Evolutionary conservation across 2,888 invertebrate species (phyloP), one percentile per base, ranked within the genome.

Genomic region (Phoenoteleia sp.): DNA sequence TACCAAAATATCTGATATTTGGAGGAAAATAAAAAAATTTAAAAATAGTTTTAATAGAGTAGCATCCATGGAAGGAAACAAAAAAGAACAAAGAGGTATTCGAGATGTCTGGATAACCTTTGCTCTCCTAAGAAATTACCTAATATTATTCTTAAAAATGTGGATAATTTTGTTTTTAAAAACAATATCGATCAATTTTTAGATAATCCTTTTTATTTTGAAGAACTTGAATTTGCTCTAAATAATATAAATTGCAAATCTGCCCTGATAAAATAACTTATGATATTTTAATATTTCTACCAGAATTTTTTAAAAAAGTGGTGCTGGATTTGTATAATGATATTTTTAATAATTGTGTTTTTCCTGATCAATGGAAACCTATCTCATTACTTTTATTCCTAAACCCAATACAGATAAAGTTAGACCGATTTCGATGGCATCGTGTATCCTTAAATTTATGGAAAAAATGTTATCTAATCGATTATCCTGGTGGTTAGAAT

Each of bases 341-440:
- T 23, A 64, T 80, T 47, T 58, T 75, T 25, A 11, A 29, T 19
- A n/a, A 3, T 3, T 17, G 21, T 11, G 11, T 15, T 3, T 81
- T 81, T 21, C 84, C 87, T 3, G 49, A 66, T 7, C 52, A 72
- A 13, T 87, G 84, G 79, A 81, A 21, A n/a, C 13, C 0, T 87
- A 64, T 42, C 9, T 82, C 3, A 47, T 85, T n/a, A 42, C 64
- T 17, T 76, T 87, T 21, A 76, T 84, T 0, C 87, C 85, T 0
- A 84, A 87, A 74, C 36, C 21, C 0, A 69, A 79, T 5, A n/a
- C 47, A 0, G 23, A 39, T 23, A 82, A 85, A 69, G 79, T 67
- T 1, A 29, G 84, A 13, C 85, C 81, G 0, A 84, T 87, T 1
- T 36, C 84, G 11, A 7, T 85, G 21, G 69, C 76, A 0, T 85